phyloP scores from a whole-genome alignment of 2,113 vertebrate species.

The Phalacrocorax brasilianus region DNA sequence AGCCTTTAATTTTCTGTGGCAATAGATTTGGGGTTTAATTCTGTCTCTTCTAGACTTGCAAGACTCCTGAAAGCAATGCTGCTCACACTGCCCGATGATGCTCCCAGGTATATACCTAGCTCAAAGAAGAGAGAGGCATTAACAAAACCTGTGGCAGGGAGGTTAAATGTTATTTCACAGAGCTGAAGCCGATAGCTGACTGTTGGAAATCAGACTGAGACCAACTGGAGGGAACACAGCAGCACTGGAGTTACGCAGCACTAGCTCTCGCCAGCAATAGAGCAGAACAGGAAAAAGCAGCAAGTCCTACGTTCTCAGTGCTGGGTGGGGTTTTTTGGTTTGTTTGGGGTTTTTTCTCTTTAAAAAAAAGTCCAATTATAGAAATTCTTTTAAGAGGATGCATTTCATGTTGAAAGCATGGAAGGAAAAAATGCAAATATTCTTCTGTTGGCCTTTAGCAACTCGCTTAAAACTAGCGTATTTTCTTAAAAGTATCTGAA shows the following conservation, averaged over 20 bases:
- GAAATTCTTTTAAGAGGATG: neutral
- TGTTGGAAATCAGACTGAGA: neutral
- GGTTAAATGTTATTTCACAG: neutral
- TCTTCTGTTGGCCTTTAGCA: neutral
- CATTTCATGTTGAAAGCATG: neutral
- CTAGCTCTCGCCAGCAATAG: neutral
- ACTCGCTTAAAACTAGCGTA: neutral
- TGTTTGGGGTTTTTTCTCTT: too few species aligned
- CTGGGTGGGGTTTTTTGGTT: neutral
- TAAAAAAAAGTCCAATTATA: neutral
- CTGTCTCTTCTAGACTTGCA: neutral
- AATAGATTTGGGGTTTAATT: neutral
- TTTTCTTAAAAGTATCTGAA: neutral
- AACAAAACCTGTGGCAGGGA: neutral
- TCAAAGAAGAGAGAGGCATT: neutral
- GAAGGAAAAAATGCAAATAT: neutral
- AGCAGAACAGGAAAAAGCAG: neutral
- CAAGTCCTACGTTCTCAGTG: neutral
- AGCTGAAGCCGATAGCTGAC: neutral
- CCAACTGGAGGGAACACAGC: neutral
- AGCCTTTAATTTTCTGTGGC: neutral
- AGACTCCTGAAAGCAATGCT: neutral
- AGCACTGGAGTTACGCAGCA: neutral
- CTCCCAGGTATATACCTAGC: neutral
- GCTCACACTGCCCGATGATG: accelerated